Evolutionary conservation across 1,140 invertebrate species (phyloP).

Genomic region (Ridgeia piscesae): DNA sequence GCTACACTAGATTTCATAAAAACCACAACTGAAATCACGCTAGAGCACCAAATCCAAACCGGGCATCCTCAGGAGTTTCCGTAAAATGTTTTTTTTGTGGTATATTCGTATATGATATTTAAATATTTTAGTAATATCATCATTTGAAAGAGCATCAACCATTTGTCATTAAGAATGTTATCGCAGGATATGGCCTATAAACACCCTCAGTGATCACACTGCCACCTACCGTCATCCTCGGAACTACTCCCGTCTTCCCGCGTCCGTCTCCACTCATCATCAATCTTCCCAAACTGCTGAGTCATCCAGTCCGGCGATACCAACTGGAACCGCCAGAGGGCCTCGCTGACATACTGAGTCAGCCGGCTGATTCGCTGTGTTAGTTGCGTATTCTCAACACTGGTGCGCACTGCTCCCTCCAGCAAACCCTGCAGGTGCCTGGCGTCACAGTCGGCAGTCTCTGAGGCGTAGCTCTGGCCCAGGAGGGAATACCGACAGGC

Average conservation of each 20-base stretch:
- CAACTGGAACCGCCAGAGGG: constrained; percentile 54
- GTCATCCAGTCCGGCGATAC: constrained; percentile 48
- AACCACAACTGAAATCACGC: too few species aligned
- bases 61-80: too few species aligned
- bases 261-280: constrained; percentile 3
- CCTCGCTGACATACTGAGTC: constrained; percentile 51
- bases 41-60: too few species aligned
- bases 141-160: too few species aligned
- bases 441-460: not conserved
- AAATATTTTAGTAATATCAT: too few species aligned
- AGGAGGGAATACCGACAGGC: constrained; percentile 38
- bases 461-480: constrained; percentile 21
- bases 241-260: not conserved
- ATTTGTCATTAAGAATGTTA: too few species aligned
- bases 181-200: too few species aligned
- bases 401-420: constrained; percentile 36
- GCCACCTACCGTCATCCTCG: not conserved
- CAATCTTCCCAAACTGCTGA: constrained; percentile 42
- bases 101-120: too few species aligned
- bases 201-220: not conserved
- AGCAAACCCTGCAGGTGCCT: constrained; percentile 36
- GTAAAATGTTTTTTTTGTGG: too few species aligned
- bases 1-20: too few species aligned
- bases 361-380: constrained; percentile 42
- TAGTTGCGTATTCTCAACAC: constrained; percentile 37